Percentiles rank a stretch among this genome's conserved stretches.
Conservation (phyloP, 2,113 vertebrate species). For the Hemibagrus wyckioides region DNA sequence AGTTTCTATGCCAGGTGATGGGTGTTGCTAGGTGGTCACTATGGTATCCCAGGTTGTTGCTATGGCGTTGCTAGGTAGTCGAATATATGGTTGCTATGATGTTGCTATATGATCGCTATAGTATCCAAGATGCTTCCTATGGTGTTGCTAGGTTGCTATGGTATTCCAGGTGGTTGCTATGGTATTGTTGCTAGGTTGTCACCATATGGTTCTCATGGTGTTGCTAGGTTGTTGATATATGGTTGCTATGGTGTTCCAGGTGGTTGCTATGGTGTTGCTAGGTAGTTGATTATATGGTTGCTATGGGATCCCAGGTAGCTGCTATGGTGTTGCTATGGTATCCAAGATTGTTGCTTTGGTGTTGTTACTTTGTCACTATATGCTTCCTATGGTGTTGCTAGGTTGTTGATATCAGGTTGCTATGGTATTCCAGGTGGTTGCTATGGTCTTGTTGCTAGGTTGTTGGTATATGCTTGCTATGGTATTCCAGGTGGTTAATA, state of each 20-base stretch:
- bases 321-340: not conserved
- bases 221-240: not conserved
- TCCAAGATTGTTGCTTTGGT: not conserved
- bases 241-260: not conserved
- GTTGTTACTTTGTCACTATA: not conserved
- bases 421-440: not conserved
- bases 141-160: not conserved
- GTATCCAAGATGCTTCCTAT: not conserved
- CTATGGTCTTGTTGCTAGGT: not conserved
- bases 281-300: too few relatives aligned
- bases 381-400: not conserved
- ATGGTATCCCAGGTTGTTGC: not conserved
- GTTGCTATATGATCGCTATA: too few relatives aligned
- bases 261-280: not conserved
- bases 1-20: not conserved
- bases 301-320: too few relatives aligned
- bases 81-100: not conserved
- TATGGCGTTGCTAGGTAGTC: not conserved
- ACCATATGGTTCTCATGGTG: not conserved
- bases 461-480: too few relatives aligned
- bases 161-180: not conserved
- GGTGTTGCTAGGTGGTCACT: not conserved
- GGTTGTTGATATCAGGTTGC: not conserved
- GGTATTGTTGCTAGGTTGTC: not conserved
- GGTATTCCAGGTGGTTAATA: too few relatives aligned